Base-by-base conservation (phyloP, 2,113 vertebrate species). In the Centropristis striata region DNA sequence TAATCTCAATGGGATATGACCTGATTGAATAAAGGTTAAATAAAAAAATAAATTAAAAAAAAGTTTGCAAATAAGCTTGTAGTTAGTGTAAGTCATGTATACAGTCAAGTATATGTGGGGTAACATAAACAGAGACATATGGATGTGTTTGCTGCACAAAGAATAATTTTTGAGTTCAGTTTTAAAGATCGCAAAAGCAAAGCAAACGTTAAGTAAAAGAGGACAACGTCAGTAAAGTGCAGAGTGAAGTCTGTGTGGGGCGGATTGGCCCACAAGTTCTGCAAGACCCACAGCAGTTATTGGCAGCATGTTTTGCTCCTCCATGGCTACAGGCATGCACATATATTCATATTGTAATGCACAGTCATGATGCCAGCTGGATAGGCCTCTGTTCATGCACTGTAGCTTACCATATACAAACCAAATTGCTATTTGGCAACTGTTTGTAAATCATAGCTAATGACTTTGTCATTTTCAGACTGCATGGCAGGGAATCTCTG, bases 341-440 rank as follows among this genome's bases (percentile, higher is more conserved):
- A 75, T 1, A 39, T 49, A 39, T 36, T 71, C 37, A 50, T 59
- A 74, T 50, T 50, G 49, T 67, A n/a, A 61, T 21, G 53, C 53
- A 4, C 28, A 50, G 59, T 44, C 44, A 42, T 11, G 0, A 7
- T 41, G 83, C 83, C 72, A 83, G 75, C 80, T 86, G 72, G 57
- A 75, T 1, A 42, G 65, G 21, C 54, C 15, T 67, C 49, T 1
- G 8, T 77, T 73, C 39, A 42, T 49, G 67, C 71, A 46, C 71
- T 25, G 75, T 6, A 59, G 71, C 83, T 32, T 55, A 4, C 27
- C 77, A 57, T 86, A 83, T 42, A 86, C 69, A 86, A 80, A 74
- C 41, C 49, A 86, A 81, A 86, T 76, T 78, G 69, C 46, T 63
- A 28, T 53, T 71, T 81, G 81, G 87, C 66, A 75, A 65, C 44